Evolutionary conservation across 1,140 invertebrate species (phyloP), one percentile per base, ranked within the genome.

Genomic region (Papilio aristodemus): DNA sequence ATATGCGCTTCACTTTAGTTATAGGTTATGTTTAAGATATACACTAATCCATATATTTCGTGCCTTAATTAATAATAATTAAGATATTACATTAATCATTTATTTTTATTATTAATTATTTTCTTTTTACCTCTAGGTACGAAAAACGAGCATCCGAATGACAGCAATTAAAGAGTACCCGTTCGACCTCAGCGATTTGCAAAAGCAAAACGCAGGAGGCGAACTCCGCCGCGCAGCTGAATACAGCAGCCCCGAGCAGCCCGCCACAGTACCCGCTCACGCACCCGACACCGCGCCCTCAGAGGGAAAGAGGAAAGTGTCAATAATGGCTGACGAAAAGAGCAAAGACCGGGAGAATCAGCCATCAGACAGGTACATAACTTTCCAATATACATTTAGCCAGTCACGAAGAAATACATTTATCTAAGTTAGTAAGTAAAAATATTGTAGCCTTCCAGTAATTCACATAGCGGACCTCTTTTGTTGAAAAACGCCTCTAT

Each of bases 131-230:
- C 17, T 19, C 0, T 85, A 91, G 89, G 87, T 90, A 22, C 85
- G 89, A 57, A 91, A 90, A 74, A 91, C 89, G 58, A 90, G 87
- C 75, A 72, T 89, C 71, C 81, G 89, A 88, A 92, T 92, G 91
- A 83, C 91, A 64, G 86, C 89, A 36, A 92, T 92, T 68, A 92
- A 91, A 71, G 91, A 92, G 71, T 92, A 92, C 71, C 91, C 91
- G 11, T 92, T 92, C 74, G 91, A 92, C 68, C 80, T 92, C 19
- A 91, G 89, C 68, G 89, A 91, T 72, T 76, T 90, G 68, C 71
- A 88, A 57, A 87, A 86, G 54, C 78, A 84, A 63, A 79, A 68
- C 14, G 74, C 76, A 27, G 68, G 67, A 14, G 69, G 57, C 32
- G 43, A 64, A 38, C 69, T 43, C 22, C 36, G 58, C 7, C 39